Evolutionary conservation across 2,113 vertebrate species (phyloP), one percentile per base, ranked within the genome.

Genomic region (Hemichromis elongatus): DNA sequence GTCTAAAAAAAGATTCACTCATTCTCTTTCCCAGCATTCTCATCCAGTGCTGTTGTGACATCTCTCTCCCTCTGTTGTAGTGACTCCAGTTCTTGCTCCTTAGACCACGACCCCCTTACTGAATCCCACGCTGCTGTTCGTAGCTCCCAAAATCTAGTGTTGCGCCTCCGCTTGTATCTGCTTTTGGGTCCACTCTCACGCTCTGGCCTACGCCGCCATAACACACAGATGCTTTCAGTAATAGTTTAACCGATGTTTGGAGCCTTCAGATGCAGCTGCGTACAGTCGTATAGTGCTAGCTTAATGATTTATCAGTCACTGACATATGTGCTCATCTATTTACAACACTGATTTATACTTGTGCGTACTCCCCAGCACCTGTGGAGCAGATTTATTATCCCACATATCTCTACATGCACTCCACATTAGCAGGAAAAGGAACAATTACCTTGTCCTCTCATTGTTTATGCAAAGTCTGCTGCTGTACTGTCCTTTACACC

Each of bases 401-500:
- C 52, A 77, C 66, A 78, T 79, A 86, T 81, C 61, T 78, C 26
- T 50, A 30, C 42, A 30, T 84, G 88, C 63, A n/a, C 61, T 70
- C 7, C 68, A 89, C 77, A 82, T 85, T 88, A 61, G 80, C 78
- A 63, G 52, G 35, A 77, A 81, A 59, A 91, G 28, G 33, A 89
- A 77, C 24, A 3, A 79, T 81, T 61, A 47, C 7, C 7, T 18
- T 30, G 24, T 10, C 45, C 59, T 30, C 42, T 89, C 79, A 87
- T 88, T 93, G 88, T 93, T 94, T 92, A 91, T 94, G 92, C 94
- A 90, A 92, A 92, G 90, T 95, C 92, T 92, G 92, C 90, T 80
- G 81, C 70, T 86, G 81, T 79, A 80, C 83, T 83, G 73, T 86
- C 84, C 80, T 88, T 85, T 86, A 73, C 89, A 84, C 73, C 18